Base-by-base conservation (phyloP, 2,888 invertebrate species). In the Rhagophthalmus giganteus region DNA sequence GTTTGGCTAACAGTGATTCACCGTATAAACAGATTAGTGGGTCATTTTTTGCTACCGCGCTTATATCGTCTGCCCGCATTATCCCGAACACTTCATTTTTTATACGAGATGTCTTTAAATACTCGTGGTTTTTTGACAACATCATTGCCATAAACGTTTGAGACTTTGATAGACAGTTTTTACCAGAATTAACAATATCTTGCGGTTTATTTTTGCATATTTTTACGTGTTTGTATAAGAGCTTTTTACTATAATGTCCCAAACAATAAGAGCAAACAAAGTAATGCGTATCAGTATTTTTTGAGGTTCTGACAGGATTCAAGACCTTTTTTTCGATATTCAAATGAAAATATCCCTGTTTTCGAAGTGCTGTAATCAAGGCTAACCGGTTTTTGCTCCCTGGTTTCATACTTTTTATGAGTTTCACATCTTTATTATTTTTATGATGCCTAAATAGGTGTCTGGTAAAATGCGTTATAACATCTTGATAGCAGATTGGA, bases 331-430 rank as follows among this genome's bases (percentile, higher is more conserved):
- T 55, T 41, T 55, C 52, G 1, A 7, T 38, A 1, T 49, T 44
- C 12, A 55, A 25, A 20, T 37, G n/a, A 42, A 56, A 56, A 38
- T 53, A 48, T 15, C 56, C 56, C 31, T 45, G 47, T 27, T 53
- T 56, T 32, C 49, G 12, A 10, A 56, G 32, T 14, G 49, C 11
- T 12, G 47, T 27, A n/a, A 56, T 33, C 4, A 34, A n/a, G 1
- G 25, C 35, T 30, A 40, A 32, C 2, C 53, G 42, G 5, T 56
- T 34, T 34, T 49, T 53, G 20, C 49, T 56, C 10, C 40, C 28
- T 10, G 48, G 45, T 16, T 44, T 31, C 6, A 49, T 26, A 26
- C 20, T 39, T 39, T 26, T 31, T 2, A 54, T 30, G 11, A 35
- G 25, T 14, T 12, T 20, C 8, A 54, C 48, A 11, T 54, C 40